Evolutionary conservation across 2,797 vertebrate genomes (phyloP).

Genomic region (Australoheros facetus): DNA sequence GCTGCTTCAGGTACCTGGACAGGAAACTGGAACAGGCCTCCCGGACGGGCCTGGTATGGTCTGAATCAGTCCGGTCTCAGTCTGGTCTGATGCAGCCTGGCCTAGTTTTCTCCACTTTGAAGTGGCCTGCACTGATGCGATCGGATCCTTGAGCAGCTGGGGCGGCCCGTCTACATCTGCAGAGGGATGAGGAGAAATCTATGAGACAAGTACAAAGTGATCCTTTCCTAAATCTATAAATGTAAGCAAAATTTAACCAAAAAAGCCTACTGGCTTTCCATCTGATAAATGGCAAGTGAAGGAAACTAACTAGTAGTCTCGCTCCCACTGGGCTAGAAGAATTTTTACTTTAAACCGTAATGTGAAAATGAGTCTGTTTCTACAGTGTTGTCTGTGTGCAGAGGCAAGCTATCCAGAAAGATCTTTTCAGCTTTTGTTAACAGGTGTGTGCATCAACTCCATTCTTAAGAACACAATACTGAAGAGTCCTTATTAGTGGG

Average conservation of each 20-base stretch:
- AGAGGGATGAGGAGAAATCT: constrained; percentile 1
- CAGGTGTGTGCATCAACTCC: not conserved
- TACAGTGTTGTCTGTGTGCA: not conserved
- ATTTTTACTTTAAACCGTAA: not conserved
- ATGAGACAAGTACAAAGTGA: not conserved
- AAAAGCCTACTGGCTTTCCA: too few relatives aligned
- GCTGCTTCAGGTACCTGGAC: constrained; percentile 63
- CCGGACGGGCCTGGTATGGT: constrained; percentile 33
- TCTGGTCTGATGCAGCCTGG: constrained; percentile 43
- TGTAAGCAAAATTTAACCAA: not conserved
- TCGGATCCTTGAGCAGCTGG: constrained; percentile 39
- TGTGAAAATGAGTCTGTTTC: not conserved
- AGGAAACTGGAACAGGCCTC: constrained; percentile 68
- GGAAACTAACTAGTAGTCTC: too few relatives aligned
- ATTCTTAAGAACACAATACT: not conserved
- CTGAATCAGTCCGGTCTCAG: constrained; percentile 43
- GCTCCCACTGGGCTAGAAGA: not conserved
- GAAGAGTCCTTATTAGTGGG: not conserved
- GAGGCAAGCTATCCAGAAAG: not conserved
- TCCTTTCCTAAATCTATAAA: not conserved
- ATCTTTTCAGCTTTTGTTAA: not conserved
- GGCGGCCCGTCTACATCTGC: constrained; percentile 33
- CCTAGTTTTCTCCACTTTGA: constrained; percentile 56
- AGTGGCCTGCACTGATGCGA: constrained; percentile 21
- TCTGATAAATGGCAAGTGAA: too few relatives aligned